A percentile compares a stretch with the other conserved stretches of the same genome.
phyloP scores from a whole-genome alignment of 2,888 invertebrate genomes.

The Drosophila fulvimacula region DNA sequence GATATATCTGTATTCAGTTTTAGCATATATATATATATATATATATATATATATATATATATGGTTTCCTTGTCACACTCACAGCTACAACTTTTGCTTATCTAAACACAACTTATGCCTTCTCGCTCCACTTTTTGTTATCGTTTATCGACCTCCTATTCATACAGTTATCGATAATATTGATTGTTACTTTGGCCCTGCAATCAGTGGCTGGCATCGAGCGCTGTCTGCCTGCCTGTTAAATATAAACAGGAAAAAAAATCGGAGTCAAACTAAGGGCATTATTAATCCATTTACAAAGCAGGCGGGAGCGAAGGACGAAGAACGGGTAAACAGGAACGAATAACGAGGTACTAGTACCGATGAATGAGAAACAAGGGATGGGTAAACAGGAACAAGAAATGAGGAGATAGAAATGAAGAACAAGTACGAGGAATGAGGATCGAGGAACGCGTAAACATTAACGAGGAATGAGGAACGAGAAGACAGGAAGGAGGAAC shows the following conservation, averaged over 20 bases:
- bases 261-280: not conserved
- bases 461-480: no score
- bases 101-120: not conserved
- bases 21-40: not conserved
- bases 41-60: not conserved
- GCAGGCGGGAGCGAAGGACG: no score
- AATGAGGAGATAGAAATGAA: no score
- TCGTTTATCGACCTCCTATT: not conserved
- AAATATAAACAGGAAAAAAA: not conserved
- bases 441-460: no score
- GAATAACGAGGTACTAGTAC: not conserved
- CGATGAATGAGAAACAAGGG: not conserved
- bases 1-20: no score
- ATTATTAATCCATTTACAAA: conserved; percentile 25
- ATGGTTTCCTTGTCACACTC: not conserved
- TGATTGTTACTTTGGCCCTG: not conserved
- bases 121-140: not conserved
- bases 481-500: no score
- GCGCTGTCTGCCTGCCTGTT: not conserved
- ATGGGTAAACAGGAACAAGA: not conserved
- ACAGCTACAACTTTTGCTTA: not conserved
- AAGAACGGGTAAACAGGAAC: not conserved
- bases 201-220: conserved; percentile 3
- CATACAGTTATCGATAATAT: conserved; percentile 6
- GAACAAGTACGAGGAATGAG: no score